Percentiles rank a stretch among this genome's conserved stretches.
phyloP scores from a whole-genome alignment of 2,888 invertebrate species.

The Synanthedon formicaeformis region DNA sequence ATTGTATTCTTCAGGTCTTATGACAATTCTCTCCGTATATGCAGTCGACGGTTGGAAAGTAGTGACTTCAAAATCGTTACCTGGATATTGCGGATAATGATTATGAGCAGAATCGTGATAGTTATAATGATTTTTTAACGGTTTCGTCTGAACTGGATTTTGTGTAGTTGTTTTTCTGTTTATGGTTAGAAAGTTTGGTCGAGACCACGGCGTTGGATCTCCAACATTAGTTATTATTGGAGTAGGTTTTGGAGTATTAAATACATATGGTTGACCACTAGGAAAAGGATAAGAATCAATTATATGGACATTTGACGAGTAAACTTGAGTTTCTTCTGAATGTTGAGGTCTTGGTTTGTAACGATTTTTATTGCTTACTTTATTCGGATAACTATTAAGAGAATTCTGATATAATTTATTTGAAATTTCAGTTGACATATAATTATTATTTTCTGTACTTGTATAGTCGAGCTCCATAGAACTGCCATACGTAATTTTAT shows the following conservation, averaged over 20 bases:
- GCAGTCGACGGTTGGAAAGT: constrained; percentile 49
- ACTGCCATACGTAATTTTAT: constrained; percentile 10
- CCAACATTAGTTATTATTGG: constrained; percentile 61
- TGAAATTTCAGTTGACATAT: constrained; percentile 16
- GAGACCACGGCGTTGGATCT: constrained; percentile 43
- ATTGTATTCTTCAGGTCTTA: constrained; percentile 59
- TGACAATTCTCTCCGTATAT: constrained; percentile 58
- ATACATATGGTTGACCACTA: constrained; percentile 35
- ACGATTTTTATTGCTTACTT: constrained; percentile 15
- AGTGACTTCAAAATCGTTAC: constrained; percentile 43
- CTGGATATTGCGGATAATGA: constrained; percentile 25
- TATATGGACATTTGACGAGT: constrained; percentile 41
- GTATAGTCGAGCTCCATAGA: constrained; percentile 12
- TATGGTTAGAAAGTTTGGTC: constrained; percentile 8
- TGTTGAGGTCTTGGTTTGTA: constrained; percentile 30
- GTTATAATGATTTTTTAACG: constrained; percentile 32
- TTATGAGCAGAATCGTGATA: constrained; percentile 36
- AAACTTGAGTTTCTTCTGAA: constrained; percentile 34
- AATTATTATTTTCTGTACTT: constrained; percentile 16
- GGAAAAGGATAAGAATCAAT: constrained; percentile 27
- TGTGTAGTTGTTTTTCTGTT: constrained; percentile 32
- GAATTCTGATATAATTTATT: constrained; percentile 16
- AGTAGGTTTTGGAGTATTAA: constrained; percentile 40
- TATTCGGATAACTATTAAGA: not conserved
- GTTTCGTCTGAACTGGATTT: constrained; percentile 39